Evolutionary conservation across 2,113 vertebrate species (phyloP).

Genomic region (Sminthopsis crassicaudata): DNA sequence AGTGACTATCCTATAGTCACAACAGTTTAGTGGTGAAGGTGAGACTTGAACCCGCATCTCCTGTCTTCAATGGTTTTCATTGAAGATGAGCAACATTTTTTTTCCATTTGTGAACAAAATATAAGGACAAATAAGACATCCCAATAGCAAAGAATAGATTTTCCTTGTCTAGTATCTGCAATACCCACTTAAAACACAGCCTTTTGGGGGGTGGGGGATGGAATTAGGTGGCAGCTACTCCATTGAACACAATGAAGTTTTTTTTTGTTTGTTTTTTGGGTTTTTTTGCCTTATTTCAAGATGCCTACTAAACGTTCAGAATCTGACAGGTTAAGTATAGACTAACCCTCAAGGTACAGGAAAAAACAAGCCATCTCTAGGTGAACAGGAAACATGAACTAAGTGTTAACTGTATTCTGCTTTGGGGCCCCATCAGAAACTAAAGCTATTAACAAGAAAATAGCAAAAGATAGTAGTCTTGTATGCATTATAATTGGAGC

Average conservation of each 20-base stretch:
- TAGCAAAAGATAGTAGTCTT: not conserved
- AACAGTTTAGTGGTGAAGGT: not conserved
- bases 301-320: not conserved
- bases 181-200: not conserved
- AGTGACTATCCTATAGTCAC: not conserved
- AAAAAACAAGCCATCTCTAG: not conserved
- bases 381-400: not conserved
- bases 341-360: not conserved
- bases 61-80: not conserved
- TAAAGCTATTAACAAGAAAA: not conserved
- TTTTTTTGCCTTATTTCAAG: not conserved
- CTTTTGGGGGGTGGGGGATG: not conserved
- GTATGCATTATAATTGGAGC: not conserved
- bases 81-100: not conserved
- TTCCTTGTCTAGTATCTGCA: conserved; percentile 57
- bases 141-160: conserved; percentile 48
- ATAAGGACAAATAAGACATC: conserved; percentile 50
- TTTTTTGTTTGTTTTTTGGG: too few relatives aligned
- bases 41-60: not conserved
- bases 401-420: not conserved
- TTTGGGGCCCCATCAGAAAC: not conserved
- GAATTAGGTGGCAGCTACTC: conserved; percentile 20
- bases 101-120: conserved; percentile 24
- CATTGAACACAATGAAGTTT: not conserved
- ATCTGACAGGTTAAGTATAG: not conserved